These are phyloP conservation scores for Alectura lathami DNA, from an alignment of 2,113 vertebrate species.

Conservation along the genomic window DNA sequence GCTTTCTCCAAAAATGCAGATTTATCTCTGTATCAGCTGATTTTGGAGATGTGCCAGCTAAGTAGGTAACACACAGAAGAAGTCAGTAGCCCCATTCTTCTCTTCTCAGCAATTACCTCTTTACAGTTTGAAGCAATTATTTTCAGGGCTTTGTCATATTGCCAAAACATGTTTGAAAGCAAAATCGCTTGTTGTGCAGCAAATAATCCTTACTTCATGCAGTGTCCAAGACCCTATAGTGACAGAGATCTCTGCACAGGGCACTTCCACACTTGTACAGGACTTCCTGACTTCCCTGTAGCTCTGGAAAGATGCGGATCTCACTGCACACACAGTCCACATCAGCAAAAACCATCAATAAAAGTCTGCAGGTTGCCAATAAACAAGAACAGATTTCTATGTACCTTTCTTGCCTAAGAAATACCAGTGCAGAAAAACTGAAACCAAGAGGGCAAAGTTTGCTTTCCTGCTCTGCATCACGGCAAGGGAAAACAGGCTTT, in stretches of 20 bases:
- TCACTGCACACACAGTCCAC: neutral
- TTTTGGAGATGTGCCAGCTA: neutral
- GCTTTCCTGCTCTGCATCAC: neutral
- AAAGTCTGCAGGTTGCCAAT: neutral
- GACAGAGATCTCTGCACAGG: neutral
- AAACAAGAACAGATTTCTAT: neutral
- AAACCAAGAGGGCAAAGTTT: neutral
- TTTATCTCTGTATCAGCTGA: conserved; percentile 8
- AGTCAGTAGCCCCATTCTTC: neutral
- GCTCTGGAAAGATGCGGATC: neutral
- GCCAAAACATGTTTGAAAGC: neutral
- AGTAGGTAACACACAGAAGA: neutral
- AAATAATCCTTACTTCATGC: neutral
- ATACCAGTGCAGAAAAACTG: neutral
- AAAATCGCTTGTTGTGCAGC: neutral
- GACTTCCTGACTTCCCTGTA: neutral
- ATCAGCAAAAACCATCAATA: neutral
- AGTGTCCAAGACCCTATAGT: neutral
- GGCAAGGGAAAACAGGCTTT: neutral
- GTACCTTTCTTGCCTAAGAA: neutral
- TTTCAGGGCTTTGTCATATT: neutral
- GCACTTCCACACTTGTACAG: neutral
- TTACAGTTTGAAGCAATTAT: neutral
- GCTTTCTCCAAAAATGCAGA: conserved; percentile 31
- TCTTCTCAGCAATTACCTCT: neutral